Percentiles rank a stretch among this genome's conserved stretches.
Conservation (phyloP, 2,113 vertebrate species). For the Hydrochoerus hydrochaeris region DNA sequence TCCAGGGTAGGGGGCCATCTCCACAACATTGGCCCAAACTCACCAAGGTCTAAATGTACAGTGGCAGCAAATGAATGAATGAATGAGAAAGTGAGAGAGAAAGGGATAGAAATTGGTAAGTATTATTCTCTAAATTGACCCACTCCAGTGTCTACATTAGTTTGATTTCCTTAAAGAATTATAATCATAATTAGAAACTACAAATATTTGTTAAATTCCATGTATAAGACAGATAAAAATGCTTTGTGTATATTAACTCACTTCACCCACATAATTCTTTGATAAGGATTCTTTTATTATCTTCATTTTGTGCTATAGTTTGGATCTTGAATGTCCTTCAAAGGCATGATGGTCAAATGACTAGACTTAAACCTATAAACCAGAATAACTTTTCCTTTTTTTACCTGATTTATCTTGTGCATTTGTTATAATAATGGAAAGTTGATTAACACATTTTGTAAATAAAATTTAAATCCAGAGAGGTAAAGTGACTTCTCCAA, state of each 20-base stretch:
- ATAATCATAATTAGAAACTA: background rate
- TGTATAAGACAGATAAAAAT: background rate
- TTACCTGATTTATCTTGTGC: background rate
- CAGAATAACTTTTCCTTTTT: background rate
- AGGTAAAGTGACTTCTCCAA: background rate
- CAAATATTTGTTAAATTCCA: background rate
- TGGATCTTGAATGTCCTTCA: background rate
- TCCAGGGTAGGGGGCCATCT: background rate
- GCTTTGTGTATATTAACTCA: background rate
- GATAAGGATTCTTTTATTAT: background rate
- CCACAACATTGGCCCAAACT: background rate
- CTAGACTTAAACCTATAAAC: background rate
- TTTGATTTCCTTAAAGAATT: background rate
- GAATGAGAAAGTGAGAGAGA: background rate
- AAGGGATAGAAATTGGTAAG: background rate
- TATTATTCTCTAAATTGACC: background rate
- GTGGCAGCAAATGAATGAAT: background rate
- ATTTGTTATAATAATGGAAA: background rate
- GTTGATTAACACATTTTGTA: background rate
- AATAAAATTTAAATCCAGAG: constrained; percentile 8
- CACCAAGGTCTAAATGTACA: background rate
- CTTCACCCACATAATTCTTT: background rate
- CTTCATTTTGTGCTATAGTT: background rate
- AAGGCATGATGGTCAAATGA: too few species aligned
- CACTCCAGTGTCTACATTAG: background rate